These are phyloP conservation scores for Archegozetes longisetosus DNA, from an alignment of 1,140 invertebrate genomes.

Conservation along the genomic window DNA sequence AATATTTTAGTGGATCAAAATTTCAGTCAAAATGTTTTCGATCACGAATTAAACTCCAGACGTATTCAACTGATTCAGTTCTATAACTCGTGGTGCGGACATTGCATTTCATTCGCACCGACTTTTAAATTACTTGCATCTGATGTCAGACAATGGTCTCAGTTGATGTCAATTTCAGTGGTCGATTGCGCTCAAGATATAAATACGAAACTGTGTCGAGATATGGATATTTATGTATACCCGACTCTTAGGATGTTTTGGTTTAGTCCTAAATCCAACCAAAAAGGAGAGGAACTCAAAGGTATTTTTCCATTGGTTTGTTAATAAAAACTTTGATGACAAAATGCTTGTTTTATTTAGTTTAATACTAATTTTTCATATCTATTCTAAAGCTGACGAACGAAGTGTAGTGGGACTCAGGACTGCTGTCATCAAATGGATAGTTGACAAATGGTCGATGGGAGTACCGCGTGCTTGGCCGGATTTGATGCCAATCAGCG, in stretches of 20 bases:
- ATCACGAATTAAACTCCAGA: background rate
- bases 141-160: conserved; percentile 40
- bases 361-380: background rate
- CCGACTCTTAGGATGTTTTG: conserved; percentile 42
- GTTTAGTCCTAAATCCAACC: background rate
- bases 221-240: conserved; percentile 70
- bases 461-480: background rate
- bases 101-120: conserved; percentile 63
- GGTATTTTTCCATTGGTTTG: background rate
- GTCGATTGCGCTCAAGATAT: conserved; percentile 26
- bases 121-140: conserved; percentile 54
- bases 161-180: conserved; percentile 36
- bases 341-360: background rate
- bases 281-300: background rate
- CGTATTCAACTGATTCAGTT: conserved; percentile 48
- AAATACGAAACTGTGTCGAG: conserved; percentile 50
- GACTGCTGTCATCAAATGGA: conserved; percentile 2
- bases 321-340: background rate
- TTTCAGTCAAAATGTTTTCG: background rate
- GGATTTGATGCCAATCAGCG: background rate
- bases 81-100: conserved; percentile 75
- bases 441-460: background rate
- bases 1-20: background rate
- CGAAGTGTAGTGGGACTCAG: background rate
- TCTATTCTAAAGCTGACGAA: background rate